Base-by-base conservation (phyloP, 2,888 invertebrate genomes). In the Drosophila neonasuta region DNA sequence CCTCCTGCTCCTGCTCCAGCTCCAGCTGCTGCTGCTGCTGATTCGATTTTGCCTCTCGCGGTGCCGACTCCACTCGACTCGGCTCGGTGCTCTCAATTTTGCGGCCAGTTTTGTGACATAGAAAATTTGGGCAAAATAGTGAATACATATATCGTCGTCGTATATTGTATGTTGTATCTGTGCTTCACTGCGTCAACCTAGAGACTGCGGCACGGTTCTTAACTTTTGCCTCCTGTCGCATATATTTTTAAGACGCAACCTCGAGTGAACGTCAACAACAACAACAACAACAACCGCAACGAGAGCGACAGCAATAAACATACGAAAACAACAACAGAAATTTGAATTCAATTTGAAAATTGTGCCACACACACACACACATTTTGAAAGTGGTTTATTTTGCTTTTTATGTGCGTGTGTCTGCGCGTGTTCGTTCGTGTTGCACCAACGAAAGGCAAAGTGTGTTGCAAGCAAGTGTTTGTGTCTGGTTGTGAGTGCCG, bases 31-130 rank as follows among this genome's bases (percentile, higher is more conserved):
- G 24, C 48, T 15, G 45, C 48, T 52, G 62, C 64, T 70, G 70
- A 63, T 67, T 70, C 69, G 59, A 79, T 57, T 66, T 68, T 44
- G 55, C 48, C 70, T 63, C 72, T 77, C 84, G 75, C 60, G 74
- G 44, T 41, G 50, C 48, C 69, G 61, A 62, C 46, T 42, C 30
- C 29, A 42, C 58, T 24, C 24, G 24, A 41, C 46, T 72, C 68
- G 73, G 73, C 63, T 61, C 41, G 44, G 42, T 55, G 56, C 65
- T 66, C 74, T 56, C 68, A 50, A 71, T 45, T 45, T 59, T 62
- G 77, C 42, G 64, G 46, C 39, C 60, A 60, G 49, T 29, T 56
- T 48, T 67, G 68, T 63, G 70, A 79, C 79, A 79, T 71, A 77
- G 56, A 74, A 77, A 76, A 63, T 68, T 70, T 56, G 45, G 41